These are phyloP conservation scores for Umimayanthus kanabou DNA, from an alignment of 92 coral and sea anemone genomes.

Conservation along the genomic window DNA sequence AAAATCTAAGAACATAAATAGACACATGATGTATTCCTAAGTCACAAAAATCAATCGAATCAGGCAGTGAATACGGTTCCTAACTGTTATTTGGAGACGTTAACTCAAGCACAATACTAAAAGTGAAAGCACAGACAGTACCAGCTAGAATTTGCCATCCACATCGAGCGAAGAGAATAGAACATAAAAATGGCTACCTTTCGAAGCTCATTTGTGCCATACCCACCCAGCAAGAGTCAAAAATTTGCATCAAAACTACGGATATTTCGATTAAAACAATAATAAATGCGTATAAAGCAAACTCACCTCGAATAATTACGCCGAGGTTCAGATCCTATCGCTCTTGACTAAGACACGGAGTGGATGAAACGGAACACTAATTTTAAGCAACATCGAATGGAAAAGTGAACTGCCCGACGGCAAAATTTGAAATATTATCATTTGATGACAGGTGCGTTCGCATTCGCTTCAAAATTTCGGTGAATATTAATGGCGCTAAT, in stretches of 20 bases:
- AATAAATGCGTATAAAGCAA: conserved; percentile 3
- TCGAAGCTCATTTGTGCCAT: background rate
- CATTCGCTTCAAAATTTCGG: background rate
- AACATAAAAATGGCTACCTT: background rate
- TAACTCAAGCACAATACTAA: too few relatives aligned
- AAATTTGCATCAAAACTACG: background rate
- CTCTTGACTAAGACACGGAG: background rate
- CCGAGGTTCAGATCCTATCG: background rate
- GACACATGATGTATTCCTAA: too few relatives aligned
- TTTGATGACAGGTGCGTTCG: conserved; percentile 31
- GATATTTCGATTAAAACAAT: background rate
- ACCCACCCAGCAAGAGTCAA: background rate
- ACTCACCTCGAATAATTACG: conserved; percentile 29
- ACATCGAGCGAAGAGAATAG: background rate
- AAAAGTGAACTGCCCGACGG: conserved; percentile 17
- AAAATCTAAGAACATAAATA: background rate
- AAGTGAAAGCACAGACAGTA: background rate
- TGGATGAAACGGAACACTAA: background rate
- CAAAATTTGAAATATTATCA: background rate
- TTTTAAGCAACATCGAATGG: background rate
- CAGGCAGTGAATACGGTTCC: background rate
- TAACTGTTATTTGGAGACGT: too few relatives aligned
- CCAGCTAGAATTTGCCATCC: background rate
- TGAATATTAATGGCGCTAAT: conserved; percentile 26
- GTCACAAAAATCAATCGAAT: background rate